Evolutionary conservation across 2,888 invertebrate genomes (phyloP).

Genomic region (Trachelus stipa): DNA sequence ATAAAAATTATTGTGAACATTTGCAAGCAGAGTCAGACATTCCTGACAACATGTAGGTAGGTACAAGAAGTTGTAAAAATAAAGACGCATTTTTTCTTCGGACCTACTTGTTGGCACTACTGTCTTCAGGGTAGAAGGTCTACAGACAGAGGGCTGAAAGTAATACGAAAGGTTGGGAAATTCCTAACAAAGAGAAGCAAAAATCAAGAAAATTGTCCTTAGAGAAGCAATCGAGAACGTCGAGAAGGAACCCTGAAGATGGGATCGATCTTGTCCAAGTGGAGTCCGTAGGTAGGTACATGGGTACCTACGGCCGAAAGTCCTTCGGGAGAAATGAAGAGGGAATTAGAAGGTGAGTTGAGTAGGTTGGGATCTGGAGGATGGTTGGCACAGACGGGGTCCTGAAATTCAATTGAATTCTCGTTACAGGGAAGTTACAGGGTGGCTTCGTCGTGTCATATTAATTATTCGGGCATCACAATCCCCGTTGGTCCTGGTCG

Average conservation of each 20-base stretch:
- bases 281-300: background rate
- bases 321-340: background rate
- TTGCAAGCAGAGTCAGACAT: background rate
- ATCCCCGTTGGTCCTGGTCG: background rate
- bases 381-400: background rate
- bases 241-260: background rate
- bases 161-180: background rate
- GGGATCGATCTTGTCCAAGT: background rate
- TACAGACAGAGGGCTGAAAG: background rate
- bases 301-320: background rate
- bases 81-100: background rate
- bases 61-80: background rate
- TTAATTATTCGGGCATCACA: constrained; percentile 3
- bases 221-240: background rate
- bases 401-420: constrained; percentile 7
- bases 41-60: background rate
- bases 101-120: background rate
- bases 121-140: background rate
- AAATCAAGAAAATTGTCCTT: background rate
- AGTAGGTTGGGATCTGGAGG: background rate
- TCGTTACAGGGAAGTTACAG: constrained; percentile 1
- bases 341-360: background rate
- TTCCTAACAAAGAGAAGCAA: background rate
- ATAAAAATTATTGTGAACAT: background rate
- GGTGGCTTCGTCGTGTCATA: background rate